Conservation (phyloP, 2,797 vertebrate genomes). For the Poecilia velifera region DNA sequence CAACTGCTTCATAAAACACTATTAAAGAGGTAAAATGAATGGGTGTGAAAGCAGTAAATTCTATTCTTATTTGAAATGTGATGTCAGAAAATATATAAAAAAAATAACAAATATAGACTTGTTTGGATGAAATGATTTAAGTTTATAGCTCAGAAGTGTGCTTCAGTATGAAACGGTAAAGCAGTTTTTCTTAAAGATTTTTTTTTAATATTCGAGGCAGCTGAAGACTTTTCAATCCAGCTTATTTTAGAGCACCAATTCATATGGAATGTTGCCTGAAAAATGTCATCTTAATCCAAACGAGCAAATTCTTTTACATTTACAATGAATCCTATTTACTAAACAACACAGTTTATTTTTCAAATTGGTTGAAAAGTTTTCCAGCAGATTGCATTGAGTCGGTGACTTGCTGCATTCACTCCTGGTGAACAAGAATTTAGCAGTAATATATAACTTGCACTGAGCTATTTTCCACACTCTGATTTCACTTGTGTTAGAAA, state of each 20-base stretch:
- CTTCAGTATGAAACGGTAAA: background rate
- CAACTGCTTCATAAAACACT: slow-evolving; percentile 14
- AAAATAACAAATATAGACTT: background rate
- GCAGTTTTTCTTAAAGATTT: background rate
- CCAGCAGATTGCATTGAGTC: background rate
- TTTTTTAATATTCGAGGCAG: background rate
- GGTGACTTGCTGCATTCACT: background rate
- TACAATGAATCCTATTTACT: background rate
- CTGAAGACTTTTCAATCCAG: background rate
- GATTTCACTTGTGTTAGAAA: background rate
- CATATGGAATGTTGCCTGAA: background rate
- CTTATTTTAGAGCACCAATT: background rate
- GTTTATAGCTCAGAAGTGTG: background rate
- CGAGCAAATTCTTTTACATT: background rate
- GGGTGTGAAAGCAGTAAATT: background rate
- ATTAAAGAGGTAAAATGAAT: slow-evolving; percentile 10
- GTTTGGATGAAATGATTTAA: background rate
- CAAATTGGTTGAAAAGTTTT: background rate
- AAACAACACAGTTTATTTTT: background rate
- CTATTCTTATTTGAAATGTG: background rate
- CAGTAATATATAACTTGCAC: background rate
- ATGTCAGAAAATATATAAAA: background rate
- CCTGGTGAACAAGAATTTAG: background rate
- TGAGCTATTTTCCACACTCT: background rate
- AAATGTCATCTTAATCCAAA: background rate